Percentiles rank a stretch among this genome's conserved stretches.
These are phyloP conservation scores for Eudyptes chrysolophus DNA, from an alignment of 2,113 vertebrate genomes.

Conservation along the genomic window DNA sequence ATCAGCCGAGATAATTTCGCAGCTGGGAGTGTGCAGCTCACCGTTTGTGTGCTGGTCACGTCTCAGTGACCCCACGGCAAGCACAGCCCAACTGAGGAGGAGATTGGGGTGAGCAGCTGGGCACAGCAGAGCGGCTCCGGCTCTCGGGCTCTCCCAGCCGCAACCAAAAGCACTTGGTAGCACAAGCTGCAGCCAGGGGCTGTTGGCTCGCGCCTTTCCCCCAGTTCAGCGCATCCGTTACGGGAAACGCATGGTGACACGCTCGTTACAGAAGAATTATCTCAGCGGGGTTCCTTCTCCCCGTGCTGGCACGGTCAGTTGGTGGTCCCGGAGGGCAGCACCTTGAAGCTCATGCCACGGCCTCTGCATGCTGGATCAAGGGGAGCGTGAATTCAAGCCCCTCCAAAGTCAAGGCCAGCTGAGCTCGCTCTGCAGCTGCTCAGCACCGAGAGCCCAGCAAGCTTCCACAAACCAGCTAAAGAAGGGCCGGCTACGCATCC, in stretches of 20 bases:
- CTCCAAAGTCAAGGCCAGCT: background rate
- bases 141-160: background rate
- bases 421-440: background rate
- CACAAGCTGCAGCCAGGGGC: background rate
- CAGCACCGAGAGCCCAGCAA: accelerated
- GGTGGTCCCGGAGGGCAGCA: accelerated
- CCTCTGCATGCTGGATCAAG: accelerated
- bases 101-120: accelerated
- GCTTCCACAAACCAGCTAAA: background rate
- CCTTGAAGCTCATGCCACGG: accelerated
- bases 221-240: accelerated
- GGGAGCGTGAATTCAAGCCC: background rate
- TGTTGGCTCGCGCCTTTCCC: background rate
- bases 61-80: background rate
- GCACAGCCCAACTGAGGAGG: background rate
- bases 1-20: background rate
- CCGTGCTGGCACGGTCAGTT: accelerated
- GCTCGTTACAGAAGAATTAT: accelerated
- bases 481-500: background rate
- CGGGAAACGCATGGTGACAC: accelerated
- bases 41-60: accelerated
- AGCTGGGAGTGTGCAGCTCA: background rate
- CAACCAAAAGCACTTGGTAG: accelerated
- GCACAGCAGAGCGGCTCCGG: accelerated
- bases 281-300: background rate